phyloP scores from a whole-genome alignment of 2,113 vertebrate genomes.

The Strix uralensis region DNA sequence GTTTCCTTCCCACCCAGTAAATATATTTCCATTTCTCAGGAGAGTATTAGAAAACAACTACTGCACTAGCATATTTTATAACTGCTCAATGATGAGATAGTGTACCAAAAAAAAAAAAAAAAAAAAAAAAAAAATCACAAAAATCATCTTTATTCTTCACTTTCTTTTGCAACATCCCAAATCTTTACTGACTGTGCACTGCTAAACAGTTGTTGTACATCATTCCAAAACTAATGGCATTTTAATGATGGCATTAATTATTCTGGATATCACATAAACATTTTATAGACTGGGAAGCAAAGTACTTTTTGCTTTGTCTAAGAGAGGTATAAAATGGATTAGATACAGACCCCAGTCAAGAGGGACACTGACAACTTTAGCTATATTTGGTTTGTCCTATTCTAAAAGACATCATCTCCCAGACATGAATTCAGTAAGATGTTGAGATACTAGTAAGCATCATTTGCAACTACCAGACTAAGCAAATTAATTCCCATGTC shows the following conservation, averaged over 20 bases:
- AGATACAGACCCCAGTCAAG: background rate
- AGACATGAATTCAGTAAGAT: background rate
- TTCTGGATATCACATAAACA: background rate
- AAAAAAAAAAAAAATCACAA: background rate
- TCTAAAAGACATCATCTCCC: background rate
- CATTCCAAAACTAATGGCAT: background rate
- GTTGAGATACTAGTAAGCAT: background rate
- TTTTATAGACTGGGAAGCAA: background rate
- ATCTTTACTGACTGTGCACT: background rate
- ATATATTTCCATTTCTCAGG: background rate
- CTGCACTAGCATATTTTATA: background rate
- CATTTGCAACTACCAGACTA: background rate
- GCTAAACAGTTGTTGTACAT: background rate
- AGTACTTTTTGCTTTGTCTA: background rate
- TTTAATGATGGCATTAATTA: background rate
- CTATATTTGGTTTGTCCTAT: background rate
- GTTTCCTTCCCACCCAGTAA: background rate
- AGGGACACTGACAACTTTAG: background rate
- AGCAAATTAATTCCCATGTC: background rate
- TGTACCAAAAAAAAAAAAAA: background rate
- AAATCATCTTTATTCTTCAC: background rate
- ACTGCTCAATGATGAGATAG: background rate
- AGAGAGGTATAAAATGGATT: background rate
- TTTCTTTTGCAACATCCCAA: background rate
- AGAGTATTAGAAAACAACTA: background rate